Evolutionary conservation across 2,888 invertebrate species (phyloP).

Genomic region (Epinotia nisella): DNA sequence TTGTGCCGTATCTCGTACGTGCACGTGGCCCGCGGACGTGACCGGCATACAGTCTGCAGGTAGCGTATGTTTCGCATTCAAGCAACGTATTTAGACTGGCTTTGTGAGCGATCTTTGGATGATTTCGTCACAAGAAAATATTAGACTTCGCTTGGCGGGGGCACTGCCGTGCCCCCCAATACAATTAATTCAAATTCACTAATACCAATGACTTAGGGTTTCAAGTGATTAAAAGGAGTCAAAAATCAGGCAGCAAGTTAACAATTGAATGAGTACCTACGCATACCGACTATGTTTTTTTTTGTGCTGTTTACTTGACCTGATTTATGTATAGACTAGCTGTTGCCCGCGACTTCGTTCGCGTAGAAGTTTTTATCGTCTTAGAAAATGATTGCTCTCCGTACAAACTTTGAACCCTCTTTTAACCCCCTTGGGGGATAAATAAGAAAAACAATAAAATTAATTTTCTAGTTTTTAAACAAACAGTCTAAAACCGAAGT

Average conservation of each 20-base stretch:
- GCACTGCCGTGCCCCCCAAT: too few species aligned
- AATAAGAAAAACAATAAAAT: too few species aligned
- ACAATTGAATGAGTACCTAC: neutral
- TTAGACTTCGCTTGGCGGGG: too few species aligned
- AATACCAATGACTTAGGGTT: neutral
- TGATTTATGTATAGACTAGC: neutral
- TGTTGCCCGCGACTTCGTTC: too few species aligned
- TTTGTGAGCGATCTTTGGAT: slow-evolving; percentile 14
- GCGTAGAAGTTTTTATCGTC: too few species aligned
- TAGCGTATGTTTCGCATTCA: slow-evolving; percentile 14
- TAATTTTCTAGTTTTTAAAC: too few species aligned
- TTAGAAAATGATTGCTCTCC: too few species aligned
- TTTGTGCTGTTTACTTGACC: neutral
- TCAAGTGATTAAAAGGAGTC: neutral
- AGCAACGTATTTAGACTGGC: slow-evolving; percentile 5
- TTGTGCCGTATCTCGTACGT: slow-evolving; percentile 24
- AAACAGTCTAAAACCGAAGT: too few species aligned
- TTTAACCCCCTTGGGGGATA: too few species aligned
- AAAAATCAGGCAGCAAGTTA: neutral
- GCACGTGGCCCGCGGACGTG: slow-evolving; percentile 30
- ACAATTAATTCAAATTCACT: neutral
- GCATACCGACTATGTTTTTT: neutral
- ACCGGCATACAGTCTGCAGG: slow-evolving; percentile 11
- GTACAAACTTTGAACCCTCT: too few species aligned
- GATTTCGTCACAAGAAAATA: slow-evolving; percentile 1